Evolutionary conservation across 2,113 vertebrate species (phyloP), one percentile per base, ranked within the genome.

Genomic region (Brienomyrus brachyistius): DNA sequence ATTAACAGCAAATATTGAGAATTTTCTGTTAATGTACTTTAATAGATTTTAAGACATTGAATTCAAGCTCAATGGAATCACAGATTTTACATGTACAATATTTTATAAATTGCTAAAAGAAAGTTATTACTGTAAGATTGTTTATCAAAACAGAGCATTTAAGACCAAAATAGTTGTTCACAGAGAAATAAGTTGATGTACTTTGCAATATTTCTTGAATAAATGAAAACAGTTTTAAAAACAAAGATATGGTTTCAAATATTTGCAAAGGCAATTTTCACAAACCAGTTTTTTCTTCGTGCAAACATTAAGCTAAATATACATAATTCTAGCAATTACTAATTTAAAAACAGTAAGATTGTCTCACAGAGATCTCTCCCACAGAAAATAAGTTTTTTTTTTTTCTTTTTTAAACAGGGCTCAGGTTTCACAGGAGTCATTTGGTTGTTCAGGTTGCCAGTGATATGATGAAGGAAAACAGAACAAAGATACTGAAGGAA

Each of bases 51-150:
- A 96, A 96, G 97, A 97, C 96, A 96, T 95, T 94, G 96, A 96
- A 96, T 94, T 93, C 96, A 97, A 96, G 96, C 95, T 95, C 95
- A 96, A 95, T 96, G 96, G 96, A 96, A 97, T 95, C 96, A 97
- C 96, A 96, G 95, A 95, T 96, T 96, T 96, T 94, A 96, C 95
- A 97, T 92, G 92, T 94, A 96, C 92, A 90, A 95, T 93, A 90
- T 92, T 95, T 95, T 95, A 95, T 94, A 96, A 95, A 95, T 94
- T 93, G 94, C 94, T 92, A 94, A 91, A 85, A 51, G 56, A 88
- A 90, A 88, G 62, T 50, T 31, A 62, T 80, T 88, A 83, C 87
- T 83, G 43, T 50, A 89, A 62, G 27, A 54, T 88, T 66, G 52
- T 90, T 87, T 88, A 83, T 90, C 51, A 90, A 89, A 90, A 89